Percentiles rank a stretch among this genome's conserved stretches.
These are phyloP conservation scores for Nebria brevicollis DNA, from an alignment of 2,888 invertebrate genomes.

Conservation along the genomic window DNA sequence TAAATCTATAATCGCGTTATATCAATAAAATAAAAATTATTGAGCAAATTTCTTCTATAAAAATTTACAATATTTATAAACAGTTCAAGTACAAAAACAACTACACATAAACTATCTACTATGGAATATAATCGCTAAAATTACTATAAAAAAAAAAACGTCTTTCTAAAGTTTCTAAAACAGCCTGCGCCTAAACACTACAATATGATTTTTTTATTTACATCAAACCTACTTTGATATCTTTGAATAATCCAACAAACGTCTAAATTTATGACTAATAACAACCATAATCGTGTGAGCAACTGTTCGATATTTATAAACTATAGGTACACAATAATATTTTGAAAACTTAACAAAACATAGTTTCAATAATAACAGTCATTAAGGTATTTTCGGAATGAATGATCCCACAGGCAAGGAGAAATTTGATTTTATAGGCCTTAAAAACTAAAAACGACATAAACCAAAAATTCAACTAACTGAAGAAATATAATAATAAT, in stretches of 20 bases:
- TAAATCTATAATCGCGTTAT: conserved; percentile 29
- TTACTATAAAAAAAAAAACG: not conserved
- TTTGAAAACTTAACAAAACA: conserved; percentile 39
- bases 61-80: conserved; percentile 19
- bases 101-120: conserved; percentile 31
- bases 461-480: not conserved
- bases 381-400: conserved; percentile 37
- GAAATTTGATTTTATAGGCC: conserved; percentile 6
- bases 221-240: conserved; percentile 3
- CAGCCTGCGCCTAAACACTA: conserved; percentile 37
- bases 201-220: conserved; percentile 41
- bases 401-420: conserved; percentile 42
- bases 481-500: not conserved
- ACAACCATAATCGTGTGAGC: conserved; percentile 45
- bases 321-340: conserved; percentile 11
- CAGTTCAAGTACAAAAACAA: conserved; percentile 40
- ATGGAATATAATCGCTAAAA: conserved; percentile 32
- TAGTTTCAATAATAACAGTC: conserved; percentile 38
- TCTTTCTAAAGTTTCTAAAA: conserved; percentile 14
- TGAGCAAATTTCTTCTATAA: conserved; percentile 36
- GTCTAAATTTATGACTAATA: conserved; percentile 27
- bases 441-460: conserved; percentile 7
- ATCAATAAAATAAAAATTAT: conserved; percentile 22
- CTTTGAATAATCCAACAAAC: conserved; percentile 14
- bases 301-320: conserved; percentile 31